Evolutionary conservation across 2,888 invertebrate species (phyloP), one percentile per base, ranked within the genome.

Genomic region (Tridacna gigas): DNA sequence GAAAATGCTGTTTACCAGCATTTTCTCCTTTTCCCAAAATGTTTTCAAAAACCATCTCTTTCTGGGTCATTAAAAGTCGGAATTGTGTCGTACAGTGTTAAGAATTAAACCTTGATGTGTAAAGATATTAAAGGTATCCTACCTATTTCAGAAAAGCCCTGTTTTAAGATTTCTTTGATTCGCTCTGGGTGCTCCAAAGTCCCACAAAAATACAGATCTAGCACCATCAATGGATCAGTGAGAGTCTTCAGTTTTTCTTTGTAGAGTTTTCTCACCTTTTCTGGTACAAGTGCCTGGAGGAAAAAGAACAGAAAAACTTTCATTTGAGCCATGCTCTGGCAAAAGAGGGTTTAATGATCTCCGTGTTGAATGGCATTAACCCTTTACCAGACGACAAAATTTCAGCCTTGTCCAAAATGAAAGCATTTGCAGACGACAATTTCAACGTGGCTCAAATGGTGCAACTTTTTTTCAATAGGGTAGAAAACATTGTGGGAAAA

Each of bases 111-210:
- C 37, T 37, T 37, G 37, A 37, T 37, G 37, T 37, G 37, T 37
- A 37, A 2, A 37, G 37, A 37, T 7, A 37, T 2, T 4, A 7
- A 37, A 4, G 3, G 7, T 37, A 4, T 26, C 85, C 73, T 83
- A 93, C 94, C 94, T 86, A 88, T 86, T 74, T 90, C 88, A 56
- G 92, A 86, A 81, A 94, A 94, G 9, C 94, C 94, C 71, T 89
- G 83, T 65, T 89, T 91, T 15, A 94, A 85, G 51, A 94, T 92
- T n/a, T 92, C 90, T 37, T 86, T 87, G 25, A 92, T 86, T 60
- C 93, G 84, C 15, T 92, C 89, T 13, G 93, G 92, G 73, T 89
- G 88, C 66, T 92, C 92, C 37, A 91, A 80, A 0, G 91, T 89
- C 13, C 93, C 93, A 89, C 93, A 93, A 89, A 88, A 93, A 86